Evolutionary conservation across 1,140 invertebrate species (phyloP), one percentile per base, ranked within the genome.

Genomic region (Acyrthosiphon pisum): DNA sequence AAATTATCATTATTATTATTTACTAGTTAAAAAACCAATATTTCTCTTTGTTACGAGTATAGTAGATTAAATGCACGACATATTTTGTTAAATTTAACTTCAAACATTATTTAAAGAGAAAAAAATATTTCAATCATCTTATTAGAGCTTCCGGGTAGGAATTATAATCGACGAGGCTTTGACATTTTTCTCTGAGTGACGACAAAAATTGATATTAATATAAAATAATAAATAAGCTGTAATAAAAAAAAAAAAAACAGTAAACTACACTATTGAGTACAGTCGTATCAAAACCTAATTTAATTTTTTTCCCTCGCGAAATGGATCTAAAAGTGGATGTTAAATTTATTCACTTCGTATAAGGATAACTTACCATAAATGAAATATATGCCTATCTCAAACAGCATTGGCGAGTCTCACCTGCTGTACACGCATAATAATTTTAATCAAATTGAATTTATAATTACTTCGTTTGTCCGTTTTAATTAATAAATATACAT

Each of bases 401-500:
- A 30, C 83, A 41, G 11, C 41, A 41, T 84, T 26, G 83, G 41
- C 3, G 41, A 84, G 41, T 84, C 14, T 76, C 83, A 84, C 23
- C 2, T 41, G 23, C 37, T 84, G 37, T 44, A 44, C 23, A 44
- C 2, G 83, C 41, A 84, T 44, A 44, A 23, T 84, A 84, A 84
- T 41, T 84, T 44, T 44, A 84, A 84, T 26, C 37, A 84, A 84
- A 84, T 84, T 84, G 83, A 84, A 84, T 84, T 84, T 84, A 84
- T 84, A 84, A 84, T 84, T 84, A 41, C 84, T 86, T 86, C 18
- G 30, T 86, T 86, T 46, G 44, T 86, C 30, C 44, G 41, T 86
- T 86, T 86, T 86, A 86, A 86, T 86, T 86, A 86, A 86, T 46
- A 41, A 86, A 86, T 86, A 46, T 44, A 86, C 30, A 46, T 86